These are phyloP conservation scores for Gorsachius goisagi DNA, from an alignment of 2,113 vertebrate genomes.

Conservation along the genomic window DNA sequence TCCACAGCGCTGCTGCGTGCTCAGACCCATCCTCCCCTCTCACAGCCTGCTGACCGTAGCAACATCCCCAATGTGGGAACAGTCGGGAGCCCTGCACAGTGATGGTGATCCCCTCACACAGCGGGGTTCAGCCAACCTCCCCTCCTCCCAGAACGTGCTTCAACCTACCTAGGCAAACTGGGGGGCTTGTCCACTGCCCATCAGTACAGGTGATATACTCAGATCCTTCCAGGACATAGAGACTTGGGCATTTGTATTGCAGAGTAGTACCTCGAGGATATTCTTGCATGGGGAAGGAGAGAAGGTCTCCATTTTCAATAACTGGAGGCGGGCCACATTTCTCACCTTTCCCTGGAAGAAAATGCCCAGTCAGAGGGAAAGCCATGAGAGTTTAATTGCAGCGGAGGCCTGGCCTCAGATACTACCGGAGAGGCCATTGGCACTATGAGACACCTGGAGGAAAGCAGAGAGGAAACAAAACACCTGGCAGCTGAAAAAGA, in stretches of 20 bases:
- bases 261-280: background rate
- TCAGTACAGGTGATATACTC: background rate
- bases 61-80: accelerated
- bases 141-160: accelerated
- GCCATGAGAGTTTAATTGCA: background rate
- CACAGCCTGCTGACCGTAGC: background rate
- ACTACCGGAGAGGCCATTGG: accelerated
- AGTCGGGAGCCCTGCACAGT: background rate
- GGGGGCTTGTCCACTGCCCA: conserved; percentile 14
- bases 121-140: background rate
- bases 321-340: background rate
- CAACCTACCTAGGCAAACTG: conserved; percentile 29
- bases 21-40: background rate
- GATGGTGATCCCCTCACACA: background rate
- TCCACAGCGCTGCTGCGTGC: background rate
- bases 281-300: background rate
- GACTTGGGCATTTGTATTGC: background rate
- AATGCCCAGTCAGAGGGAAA: background rate
- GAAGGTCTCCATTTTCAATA: conserved; percentile 28
- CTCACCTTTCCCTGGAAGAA: background rate
- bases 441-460: accelerated
- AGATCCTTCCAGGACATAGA: background rate
- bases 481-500: background rate
- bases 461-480: background rate
- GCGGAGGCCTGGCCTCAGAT: background rate